Conservation (phyloP, 2,888 invertebrate species). For the Lasioglossum lativentre region DNA sequence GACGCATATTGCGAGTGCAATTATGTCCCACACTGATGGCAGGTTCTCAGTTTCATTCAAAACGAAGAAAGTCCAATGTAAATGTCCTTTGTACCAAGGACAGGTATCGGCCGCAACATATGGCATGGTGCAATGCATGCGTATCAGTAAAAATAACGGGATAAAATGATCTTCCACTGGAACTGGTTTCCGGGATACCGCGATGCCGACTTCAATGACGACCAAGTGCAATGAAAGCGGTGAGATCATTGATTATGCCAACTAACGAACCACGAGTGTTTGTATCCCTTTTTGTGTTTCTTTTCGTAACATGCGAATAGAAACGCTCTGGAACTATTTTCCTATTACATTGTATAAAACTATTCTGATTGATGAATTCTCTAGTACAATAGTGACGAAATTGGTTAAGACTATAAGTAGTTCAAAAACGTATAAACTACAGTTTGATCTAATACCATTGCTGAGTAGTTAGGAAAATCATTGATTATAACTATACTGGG, state of each 20-base stretch:
- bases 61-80: slow-evolving; percentile 40
- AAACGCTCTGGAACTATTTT: neutral
- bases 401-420: neutral
- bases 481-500: neutral
- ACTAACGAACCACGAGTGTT: neutral
- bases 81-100: slow-evolving; percentile 5
- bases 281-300: neutral
- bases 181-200: slow-evolving; percentile 67
- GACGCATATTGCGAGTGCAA: neutral
- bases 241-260: slow-evolving; percentile 20
- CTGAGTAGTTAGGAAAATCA: neutral
- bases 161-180: slow-evolving; percentile 55
- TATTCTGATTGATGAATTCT: neutral
- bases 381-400: neutral
- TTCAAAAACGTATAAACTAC: neutral
- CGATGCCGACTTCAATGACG: slow-evolving; percentile 44
- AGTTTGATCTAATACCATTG: neutral
- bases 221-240: neutral
- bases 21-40: neutral
- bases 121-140: slow-evolving; percentile 41
- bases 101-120: slow-evolving; percentile 33
- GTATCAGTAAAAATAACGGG: slow-evolving; percentile 70
- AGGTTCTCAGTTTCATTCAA: slow-evolving; percentile 28
- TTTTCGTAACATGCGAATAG: neutral
- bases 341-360: neutral